Percentiles rank a stretch among this genome's conserved stretches.
These are phyloP conservation scores for Tarsius wallacei DNA, from an alignment of 2,797 vertebrate genomes.

Conservation along the genomic window DNA sequence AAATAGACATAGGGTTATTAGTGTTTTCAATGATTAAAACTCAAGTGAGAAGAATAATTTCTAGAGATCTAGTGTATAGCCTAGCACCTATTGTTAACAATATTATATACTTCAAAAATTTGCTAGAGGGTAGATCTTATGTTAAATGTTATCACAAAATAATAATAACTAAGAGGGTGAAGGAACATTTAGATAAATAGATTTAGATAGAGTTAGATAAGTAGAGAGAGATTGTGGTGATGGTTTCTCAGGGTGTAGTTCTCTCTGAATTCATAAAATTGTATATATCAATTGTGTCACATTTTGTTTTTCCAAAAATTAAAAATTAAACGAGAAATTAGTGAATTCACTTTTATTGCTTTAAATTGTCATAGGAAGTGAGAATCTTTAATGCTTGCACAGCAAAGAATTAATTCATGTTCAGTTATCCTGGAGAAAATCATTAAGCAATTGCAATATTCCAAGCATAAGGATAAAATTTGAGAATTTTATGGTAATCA, in stretches of 20 bases:
- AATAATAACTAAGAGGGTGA: background rate
- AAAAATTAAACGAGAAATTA: background rate
- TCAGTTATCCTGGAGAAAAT: background rate
- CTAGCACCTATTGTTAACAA: background rate
- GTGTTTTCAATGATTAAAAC: background rate
- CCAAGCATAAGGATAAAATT: background rate
- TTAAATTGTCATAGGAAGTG: background rate
- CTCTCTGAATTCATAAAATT: background rate
- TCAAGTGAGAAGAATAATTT: background rate
- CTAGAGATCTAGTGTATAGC: background rate
- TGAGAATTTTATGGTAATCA: background rate
- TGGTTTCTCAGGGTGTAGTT: background rate
- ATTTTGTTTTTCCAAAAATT: background rate
- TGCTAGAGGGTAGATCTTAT: background rate
- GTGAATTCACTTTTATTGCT: background rate
- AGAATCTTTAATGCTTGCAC: background rate
- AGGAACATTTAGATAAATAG: background rate
- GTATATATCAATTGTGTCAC: background rate
- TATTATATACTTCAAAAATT: background rate
- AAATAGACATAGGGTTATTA: background rate
- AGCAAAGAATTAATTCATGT: background rate
- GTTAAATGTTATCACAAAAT: background rate
- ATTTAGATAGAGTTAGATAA: background rate
- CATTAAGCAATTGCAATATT: background rate
- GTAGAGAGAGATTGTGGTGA: too few relatives aligned